Evolutionary conservation across 2,797 vertebrate species (phyloP), one percentile per base, ranked within the genome.

Genomic region (Saxicola maurus): DNA sequence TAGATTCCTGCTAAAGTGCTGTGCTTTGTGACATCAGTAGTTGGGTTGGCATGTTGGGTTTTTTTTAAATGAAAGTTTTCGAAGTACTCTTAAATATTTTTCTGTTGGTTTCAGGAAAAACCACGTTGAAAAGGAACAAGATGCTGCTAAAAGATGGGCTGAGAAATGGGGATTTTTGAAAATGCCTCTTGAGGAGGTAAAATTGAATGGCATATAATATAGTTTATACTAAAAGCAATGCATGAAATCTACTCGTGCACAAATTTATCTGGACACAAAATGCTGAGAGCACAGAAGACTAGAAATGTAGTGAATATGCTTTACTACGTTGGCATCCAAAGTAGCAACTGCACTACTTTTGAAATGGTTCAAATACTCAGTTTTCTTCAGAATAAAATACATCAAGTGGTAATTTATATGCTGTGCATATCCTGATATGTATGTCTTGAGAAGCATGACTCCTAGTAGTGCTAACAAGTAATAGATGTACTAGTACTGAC

Each of bases 141-240:
- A 96, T 23, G 96, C 96, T 2, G 96, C 96, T 25, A 90, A 93
- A 28, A 96, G 89, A 52, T 98, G 98, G 98, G 92, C 97, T 21
- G 95, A 95, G 2, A 98, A 96, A 20, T 99, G 98, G 98, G 98
- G 98, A 17, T 98, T 98, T 90, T 89, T 98, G 79, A 94, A 95
- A 7, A 97, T 97, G 3, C 73, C 96, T 17, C 30, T 85, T 0
- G 69, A 97, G 10, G 91, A 98, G 97, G 97, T 98, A 97, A 96
- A 42, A 53, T 19, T 7, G 27, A 40, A 30, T 40, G 53, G 24
- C 23, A 5, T 20, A 11, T 30, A 23, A 33, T 30, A 24, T 3
- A 27, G 38, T 5, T 53, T 30, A 12, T 51, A 17, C 38, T 12
- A 17, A 31, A 46, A 66, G 17, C 27, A 67, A 78, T 20, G 11